These are phyloP conservation scores for Antheraea pernyi DNA, from an alignment of 1,140 invertebrate species.

Conservation along the genomic window DNA sequence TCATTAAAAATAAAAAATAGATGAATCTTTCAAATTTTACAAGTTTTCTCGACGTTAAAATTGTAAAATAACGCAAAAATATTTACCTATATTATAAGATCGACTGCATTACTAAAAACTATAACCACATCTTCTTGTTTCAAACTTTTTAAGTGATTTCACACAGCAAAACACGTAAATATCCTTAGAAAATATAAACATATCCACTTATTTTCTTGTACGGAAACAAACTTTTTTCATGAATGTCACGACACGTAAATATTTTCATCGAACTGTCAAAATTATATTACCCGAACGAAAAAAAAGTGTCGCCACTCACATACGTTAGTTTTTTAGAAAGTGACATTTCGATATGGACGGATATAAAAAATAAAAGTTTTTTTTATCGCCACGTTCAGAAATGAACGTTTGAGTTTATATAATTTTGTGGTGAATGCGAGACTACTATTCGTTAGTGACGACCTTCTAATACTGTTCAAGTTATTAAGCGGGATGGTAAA, in stretches of 20 bases:
- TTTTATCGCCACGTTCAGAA: slow-evolving; percentile 9
- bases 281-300: slow-evolving; percentile 35
- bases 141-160: not conserved
- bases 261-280: slow-evolving; percentile 69
- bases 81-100: not conserved
- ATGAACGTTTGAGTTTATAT: slow-evolving; percentile 14
- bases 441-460: slow-evolving; percentile 54
- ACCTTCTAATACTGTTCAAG: slow-evolving; percentile 70
- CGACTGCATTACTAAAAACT: not conserved
- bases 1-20: no score
- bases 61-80: not conserved
- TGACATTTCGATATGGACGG: slow-evolving; percentile 26
- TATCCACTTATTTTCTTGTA: not conserved
- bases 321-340: slow-evolving; percentile 19
- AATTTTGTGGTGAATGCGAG: slow-evolving; percentile 25
- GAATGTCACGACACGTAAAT: slow-evolving; percentile 54
- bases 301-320: slow-evolving; percentile 15
- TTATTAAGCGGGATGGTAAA: slow-evolving; percentile 58
- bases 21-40: no score
- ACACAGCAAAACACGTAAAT: not conserved
- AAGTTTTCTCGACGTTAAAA: no score
- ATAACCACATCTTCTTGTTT: not conserved
- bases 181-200: not conserved
- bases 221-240: slow-evolving; percentile 28
- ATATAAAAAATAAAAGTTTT: slow-evolving; percentile 17